Evolutionary conservation across 1,140 invertebrate genomes (phyloP), one percentile per base, ranked within the genome.

Genomic region (Micrasema longulum): DNA sequence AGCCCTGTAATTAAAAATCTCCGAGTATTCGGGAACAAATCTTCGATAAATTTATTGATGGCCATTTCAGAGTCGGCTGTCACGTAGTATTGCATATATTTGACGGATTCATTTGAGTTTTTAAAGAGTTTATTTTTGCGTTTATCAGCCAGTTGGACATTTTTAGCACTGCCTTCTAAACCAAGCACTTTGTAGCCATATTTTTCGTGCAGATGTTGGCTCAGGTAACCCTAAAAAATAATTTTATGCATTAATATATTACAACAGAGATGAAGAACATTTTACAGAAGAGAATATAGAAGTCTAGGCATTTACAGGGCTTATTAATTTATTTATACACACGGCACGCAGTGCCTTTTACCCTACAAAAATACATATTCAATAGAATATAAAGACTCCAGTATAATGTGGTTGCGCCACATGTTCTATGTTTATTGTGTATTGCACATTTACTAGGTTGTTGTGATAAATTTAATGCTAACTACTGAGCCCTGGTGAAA

Each of bases 101-200:
- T 88, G 0, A 92, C 88, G 22, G 79, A 76, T 11, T 81, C 69
- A 38, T 79, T 73, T 1, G 87, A 90, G 67, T 83, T 77, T 9
- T 82, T 78, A 77, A 89, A 86, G 43, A 86, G 82, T 77, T 87
- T 84, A 38, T 78, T 72, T 77, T 93, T 91, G 67, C 89, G 86
- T 74, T 85, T 84, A 55, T 84, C 80, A 6, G 93, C 93, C 35
- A 85, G 85, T 45, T 88, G 79, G n/a, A 92, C 86, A 74, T 91
- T 87, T 38, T 83, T 79, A 36, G 81, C 76, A 67, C 89, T 87
- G 5, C 87, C 88, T 82, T 96, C 94, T 18, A 96, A 78, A 10
- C 92, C 93, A 6, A 95, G 81, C 5, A 95, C 88, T 76, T 87
- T 85, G 65, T 89, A 88, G 4, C 86, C 83, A 72, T 89, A 88